Evolutionary conservation across 2,113 vertebrate species (phyloP).

Genomic region (Saccopteryx leptura): DNA sequence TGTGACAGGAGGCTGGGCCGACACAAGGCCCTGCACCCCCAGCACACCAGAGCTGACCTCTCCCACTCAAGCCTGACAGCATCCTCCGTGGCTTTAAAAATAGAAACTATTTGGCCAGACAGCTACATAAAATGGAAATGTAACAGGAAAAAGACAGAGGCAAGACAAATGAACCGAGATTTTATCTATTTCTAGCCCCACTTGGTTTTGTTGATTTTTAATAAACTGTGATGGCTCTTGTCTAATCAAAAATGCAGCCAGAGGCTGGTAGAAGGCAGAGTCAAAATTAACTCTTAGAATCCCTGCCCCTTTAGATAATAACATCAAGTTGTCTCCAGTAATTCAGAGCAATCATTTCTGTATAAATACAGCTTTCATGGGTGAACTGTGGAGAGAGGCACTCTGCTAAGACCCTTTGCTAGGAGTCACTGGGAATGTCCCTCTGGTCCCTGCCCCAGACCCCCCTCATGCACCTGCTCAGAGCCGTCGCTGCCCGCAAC

Average conservation of each 20-base stretch:
- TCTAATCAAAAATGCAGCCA: slow-evolving; percentile 43
- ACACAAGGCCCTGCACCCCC: background rate
- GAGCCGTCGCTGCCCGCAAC: background rate
- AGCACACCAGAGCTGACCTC: background rate
- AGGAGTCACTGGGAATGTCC: background rate
- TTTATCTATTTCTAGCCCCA: slow-evolving; percentile 7
- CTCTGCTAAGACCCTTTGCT: background rate
- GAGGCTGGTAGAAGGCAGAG: background rate
- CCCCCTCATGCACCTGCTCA: background rate
- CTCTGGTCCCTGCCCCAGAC: background rate
- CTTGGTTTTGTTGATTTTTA: slow-evolving; percentile 65
- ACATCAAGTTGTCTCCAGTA: background rate
- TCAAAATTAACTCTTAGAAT: background rate
- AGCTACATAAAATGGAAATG: background rate
- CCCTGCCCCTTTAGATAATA: background rate
- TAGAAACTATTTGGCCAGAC: slow-evolving; percentile 65
- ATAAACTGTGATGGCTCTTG: slow-evolving; percentile 45
- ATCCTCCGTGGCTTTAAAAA: slow-evolving; percentile 62
- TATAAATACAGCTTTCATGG: background rate
- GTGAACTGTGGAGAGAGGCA: background rate
- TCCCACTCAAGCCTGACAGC: background rate
- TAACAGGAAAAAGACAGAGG: slow-evolving; percentile 55
- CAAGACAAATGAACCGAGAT: slow-evolving; percentile 44
- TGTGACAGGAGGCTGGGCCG: background rate
- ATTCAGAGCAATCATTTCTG: background rate